Evolutionary conservation across 2,113 vertebrate genomes (phyloP).

Genomic region (Craseonycteris thonglongyai): DNA sequence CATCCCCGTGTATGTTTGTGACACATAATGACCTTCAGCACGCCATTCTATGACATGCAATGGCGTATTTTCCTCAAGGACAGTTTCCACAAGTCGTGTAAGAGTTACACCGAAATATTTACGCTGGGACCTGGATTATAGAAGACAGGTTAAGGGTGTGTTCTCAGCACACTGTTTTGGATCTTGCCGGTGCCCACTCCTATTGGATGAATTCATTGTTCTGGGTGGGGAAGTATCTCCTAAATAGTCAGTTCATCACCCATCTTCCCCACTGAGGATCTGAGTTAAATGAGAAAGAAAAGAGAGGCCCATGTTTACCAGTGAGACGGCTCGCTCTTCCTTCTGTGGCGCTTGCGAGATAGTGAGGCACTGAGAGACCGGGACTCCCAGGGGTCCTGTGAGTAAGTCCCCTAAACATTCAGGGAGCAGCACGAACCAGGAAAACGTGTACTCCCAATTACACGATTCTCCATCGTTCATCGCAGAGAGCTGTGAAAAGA

Average conservation of each 20-base stretch:
- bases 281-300: slow-evolving; percentile 13
- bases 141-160: neutral
- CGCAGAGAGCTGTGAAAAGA: neutral
- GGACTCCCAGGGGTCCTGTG: neutral
- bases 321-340: neutral
- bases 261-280: neutral
- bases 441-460: neutral
- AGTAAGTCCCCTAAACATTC: neutral
- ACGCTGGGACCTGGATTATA: neutral
- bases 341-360: neutral
- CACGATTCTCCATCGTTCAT: neutral
- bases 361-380: neutral
- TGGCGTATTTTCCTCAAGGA: neutral
- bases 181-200: neutral
- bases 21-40: neutral
- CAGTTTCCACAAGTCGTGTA: neutral
- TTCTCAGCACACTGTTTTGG: neutral
- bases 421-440: neutral
- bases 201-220: neutral
- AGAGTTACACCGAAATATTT: neutral
- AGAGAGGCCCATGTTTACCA: neutral
- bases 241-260: neutral
- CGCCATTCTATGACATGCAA: neutral
- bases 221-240: neutral
- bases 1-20: neutral